A percentile compares a stretch with the other conserved stretches of the same genome.
Evolutionary conservation across 2,888 invertebrate species (phyloP).

Genomic region (Temnothorax unifasciatus): DNA sequence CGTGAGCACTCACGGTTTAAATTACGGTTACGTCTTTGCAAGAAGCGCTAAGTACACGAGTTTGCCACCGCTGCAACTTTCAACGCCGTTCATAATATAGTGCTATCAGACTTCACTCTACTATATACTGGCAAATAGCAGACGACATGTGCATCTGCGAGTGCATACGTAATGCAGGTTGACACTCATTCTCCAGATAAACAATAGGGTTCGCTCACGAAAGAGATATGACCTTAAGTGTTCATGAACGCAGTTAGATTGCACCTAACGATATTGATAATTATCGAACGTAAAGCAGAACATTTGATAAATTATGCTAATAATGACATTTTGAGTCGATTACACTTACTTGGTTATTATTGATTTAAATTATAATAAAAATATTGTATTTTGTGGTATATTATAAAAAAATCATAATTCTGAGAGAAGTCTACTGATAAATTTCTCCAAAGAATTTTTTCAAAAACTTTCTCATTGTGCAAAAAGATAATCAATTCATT

Average conservation of each 20-base stretch:
- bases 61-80: conserved; percentile 31
- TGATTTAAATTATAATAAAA: neutral
- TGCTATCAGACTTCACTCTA: conserved; percentile 22
- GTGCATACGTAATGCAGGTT: conserved; percentile 38
- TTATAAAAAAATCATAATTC: neutral
- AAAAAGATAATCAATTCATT: neutral
- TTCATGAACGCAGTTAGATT: neutral
- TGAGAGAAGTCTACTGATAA: neutral
- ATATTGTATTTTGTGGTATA: neutral
- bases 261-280: neutral
- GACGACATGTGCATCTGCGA: conserved; percentile 25
- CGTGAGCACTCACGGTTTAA: conserved; percentile 16
- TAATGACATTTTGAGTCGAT: neutral
- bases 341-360: neutral
- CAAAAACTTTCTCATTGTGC: neutral
- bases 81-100: conserved; percentile 30
- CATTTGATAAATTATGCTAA: neutral
- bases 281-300: neutral
- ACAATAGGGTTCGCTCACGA: conserved; percentile 4
- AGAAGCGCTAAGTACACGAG: conserved; percentile 34
- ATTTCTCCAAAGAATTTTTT: neutral
- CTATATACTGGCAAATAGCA: conserved; percentile 30
- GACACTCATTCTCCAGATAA: conserved; percentile 36
- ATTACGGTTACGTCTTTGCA: conserved; percentile 36
- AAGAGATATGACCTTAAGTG: conserved; percentile 13